Evolutionary conservation across 2,113 vertebrate species (phyloP).

Genomic region (Chrysochloris asiatica): DNA sequence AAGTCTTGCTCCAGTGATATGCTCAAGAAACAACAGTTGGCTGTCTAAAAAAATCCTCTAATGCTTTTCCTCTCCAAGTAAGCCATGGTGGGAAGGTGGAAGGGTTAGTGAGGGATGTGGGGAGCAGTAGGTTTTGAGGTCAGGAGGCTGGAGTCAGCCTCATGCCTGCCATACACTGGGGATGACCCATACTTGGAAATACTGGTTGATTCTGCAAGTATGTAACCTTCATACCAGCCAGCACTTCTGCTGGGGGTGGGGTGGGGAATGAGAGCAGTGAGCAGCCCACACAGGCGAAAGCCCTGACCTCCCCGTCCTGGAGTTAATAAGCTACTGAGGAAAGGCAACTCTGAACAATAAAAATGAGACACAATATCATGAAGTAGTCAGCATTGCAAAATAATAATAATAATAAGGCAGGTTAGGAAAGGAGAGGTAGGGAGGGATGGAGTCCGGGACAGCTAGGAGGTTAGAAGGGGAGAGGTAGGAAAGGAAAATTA

Average conservation of each 20-base stretch:
- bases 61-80: not conserved
- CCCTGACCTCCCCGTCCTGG: too few species aligned
- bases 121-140: not conserved
- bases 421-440: not conserved
- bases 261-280: not conserved
- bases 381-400: not conserved
- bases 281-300: accelerated
- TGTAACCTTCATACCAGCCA: not conserved
- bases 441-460: not conserved
- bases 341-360: conserved; percentile 11
- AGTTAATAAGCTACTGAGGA: not conserved
- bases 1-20: not conserved
- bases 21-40: not conserved
- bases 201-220: not conserved
- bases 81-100: accelerated
- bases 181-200: not conserved
- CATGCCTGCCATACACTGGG: not conserved
- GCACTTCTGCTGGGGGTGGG: not conserved
- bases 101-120: not conserved
- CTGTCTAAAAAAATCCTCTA: not conserved
- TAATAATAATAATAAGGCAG: not conserved
- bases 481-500: too few species aligned
- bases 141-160: not conserved
- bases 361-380: conserved; percentile 49
- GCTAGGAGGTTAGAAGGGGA: too few species aligned